phyloP scores from a whole-genome alignment of 2,113 vertebrate species.

The Lophius piscatorius region DNA sequence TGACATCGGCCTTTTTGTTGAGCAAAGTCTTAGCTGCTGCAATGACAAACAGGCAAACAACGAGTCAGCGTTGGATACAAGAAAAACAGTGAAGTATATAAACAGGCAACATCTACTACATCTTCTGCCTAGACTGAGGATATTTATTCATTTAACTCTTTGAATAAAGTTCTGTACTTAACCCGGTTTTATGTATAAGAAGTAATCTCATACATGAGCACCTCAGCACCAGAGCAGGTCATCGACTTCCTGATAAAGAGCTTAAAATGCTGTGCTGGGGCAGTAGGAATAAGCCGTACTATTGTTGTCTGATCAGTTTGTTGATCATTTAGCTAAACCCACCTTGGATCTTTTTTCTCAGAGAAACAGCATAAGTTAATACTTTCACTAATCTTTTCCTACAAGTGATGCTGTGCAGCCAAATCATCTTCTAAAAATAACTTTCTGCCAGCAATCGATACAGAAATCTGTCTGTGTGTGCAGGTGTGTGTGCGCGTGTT shows the following conservation, averaged over 20 bases:
- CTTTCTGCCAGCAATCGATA: not conserved
- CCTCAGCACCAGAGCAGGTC: too few relatives aligned
- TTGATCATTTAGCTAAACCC: not conserved
- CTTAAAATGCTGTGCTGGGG: too few relatives aligned
- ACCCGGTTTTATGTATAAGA: too few relatives aligned
- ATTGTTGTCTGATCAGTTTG: too few relatives aligned
- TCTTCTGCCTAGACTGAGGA: constrained; percentile 6
- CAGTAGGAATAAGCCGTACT: too few relatives aligned
- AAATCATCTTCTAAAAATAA: not conserved
- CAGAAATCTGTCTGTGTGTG: not conserved
- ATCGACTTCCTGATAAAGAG: too few relatives aligned
- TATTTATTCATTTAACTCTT: not conserved
- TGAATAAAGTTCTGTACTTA: too few relatives aligned
- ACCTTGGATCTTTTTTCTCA: not conserved
- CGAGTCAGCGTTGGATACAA: constrained; percentile 14
- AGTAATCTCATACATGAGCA: too few relatives aligned
- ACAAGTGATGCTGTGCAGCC: not conserved
- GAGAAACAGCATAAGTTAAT: not conserved
- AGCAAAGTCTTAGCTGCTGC: constrained; percentile 77
- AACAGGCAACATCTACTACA: not conserved
- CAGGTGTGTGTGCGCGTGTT: too few relatives aligned
- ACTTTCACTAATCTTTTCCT: not conserved
- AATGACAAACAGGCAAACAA: constrained; percentile 46
- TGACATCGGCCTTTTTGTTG: constrained; percentile 79
- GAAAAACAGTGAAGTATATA: not conserved